Conservation (phyloP, 2,113 vertebrate genomes). For the Aphyosemion australe region DNA sequence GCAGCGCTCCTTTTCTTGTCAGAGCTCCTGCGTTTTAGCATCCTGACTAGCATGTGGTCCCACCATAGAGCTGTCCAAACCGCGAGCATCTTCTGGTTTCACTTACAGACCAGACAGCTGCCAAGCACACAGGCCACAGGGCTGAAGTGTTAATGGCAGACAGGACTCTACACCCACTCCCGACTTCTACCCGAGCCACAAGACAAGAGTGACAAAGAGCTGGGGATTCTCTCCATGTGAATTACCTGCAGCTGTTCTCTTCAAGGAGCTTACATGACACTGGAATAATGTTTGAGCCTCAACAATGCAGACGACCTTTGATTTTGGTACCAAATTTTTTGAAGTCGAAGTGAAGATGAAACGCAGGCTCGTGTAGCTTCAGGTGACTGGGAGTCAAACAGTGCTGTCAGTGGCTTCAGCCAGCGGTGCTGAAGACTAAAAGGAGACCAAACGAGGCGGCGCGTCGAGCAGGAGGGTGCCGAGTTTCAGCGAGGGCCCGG, state of each 20-base stretch:
- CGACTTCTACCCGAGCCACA: conserved; percentile 50
- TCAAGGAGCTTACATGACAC: conserved; percentile 70
- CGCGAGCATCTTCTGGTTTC: conserved; percentile 81
- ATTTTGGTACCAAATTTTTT: conserved; percentile 67
- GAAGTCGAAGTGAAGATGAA: conserved; percentile 48
- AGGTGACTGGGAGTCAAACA: conserved; percentile 62
- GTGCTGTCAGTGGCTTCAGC: conserved; percentile 51
- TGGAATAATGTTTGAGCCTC: conserved; percentile 65
- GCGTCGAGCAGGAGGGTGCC: conserved; percentile 55
- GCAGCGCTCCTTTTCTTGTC: conserved; percentile 78
- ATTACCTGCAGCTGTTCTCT: conserved; percentile 74
- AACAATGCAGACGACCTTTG: conserved; percentile 69
- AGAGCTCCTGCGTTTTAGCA: conserved; percentile 74
- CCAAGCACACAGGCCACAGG: conserved; percentile 76
- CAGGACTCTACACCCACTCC: conserved; percentile 66
- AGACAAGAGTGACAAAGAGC: conserved; percentile 71
- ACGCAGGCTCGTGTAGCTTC: conserved; percentile 55
- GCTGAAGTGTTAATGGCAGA: conserved; percentile 71
- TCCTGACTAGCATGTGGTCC: conserved; percentile 77
- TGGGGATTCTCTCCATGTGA: conserved; percentile 55
- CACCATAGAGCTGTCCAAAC: conserved; percentile 69
- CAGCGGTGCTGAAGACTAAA: conserved; percentile 22
- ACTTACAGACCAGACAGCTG: conserved; percentile 74
- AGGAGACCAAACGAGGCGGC: conserved; percentile 50
- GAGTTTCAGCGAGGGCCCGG: conserved; percentile 57